Evolutionary conservation across 2,113 vertebrate genomes (phyloP), one percentile per base, ranked within the genome.

Genomic region (Astur gentilis): DNA sequence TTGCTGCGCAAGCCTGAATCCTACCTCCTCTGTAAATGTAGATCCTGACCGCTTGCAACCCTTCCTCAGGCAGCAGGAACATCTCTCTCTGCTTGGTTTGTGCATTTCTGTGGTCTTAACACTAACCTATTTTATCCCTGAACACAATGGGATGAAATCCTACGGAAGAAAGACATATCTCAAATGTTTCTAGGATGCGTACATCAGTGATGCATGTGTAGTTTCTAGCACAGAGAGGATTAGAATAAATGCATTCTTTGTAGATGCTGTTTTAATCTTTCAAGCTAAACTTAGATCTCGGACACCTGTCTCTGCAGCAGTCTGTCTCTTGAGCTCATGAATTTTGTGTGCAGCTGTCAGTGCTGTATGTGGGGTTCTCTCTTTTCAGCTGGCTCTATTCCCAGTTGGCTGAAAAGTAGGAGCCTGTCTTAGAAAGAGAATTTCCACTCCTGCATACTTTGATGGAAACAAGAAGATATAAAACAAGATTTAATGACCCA

Each of bases 231-330:
- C 90, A 89, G 94, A 89, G 92, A 93, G 90, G 95, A 97, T 97
- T 97, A 96, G 93, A 93, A 97, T 95, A 95, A 96, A 97, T 93
- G 96, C 97, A 96, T 97, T 97, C 97, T 96, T 97, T 96, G 88
- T 91, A 91, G 96, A 96, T 96, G 83, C 95, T 93, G 91, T 96
- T 97, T 96, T 97, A 97, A 97, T 97, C 97, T 97, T 96, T 95
- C 89, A 75, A 93, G 95, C 96, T 97, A 98, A 97, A 97, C 95
- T 97, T 97, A 97, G 97, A 97, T 95, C 94, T 95, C 26, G 95
- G 96, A 97, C 97, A 98, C 97, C 97, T 98, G 97, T 97, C 97
- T 97, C 95, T 87, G 94, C 95, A 93, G 95, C 96, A 96, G 95
- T 90, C 95, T 96, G 95, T 96, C 93, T 97, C 95, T 75, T 75